Evolutionary conservation across 1,140 invertebrate genomes (phyloP), one percentile per base, ranked within the genome.

Genomic region (Meteorus sp.): DNA sequence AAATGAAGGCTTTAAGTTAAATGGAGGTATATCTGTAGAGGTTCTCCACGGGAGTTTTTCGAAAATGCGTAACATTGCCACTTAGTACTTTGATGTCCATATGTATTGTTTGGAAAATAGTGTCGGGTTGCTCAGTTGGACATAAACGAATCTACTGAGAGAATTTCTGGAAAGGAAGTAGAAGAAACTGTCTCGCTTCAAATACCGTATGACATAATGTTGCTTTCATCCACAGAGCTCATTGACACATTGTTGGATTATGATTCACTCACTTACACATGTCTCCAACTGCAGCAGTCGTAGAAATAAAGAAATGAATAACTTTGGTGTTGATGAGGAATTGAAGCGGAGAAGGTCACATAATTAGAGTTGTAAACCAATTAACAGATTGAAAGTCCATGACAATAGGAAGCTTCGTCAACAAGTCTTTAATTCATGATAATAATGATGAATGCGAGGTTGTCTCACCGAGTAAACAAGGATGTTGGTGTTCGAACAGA

Each of bases 361-460:
- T 35, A 44, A 31, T 45, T 17, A 44, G 47, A 13, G 62, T 61
- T 65, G 55, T 72, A 72, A 74, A 74, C 56, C 71, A 75, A 73
- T 74, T 73, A 74, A 74, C 50, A 60, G 70, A 70, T 73, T 75
- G 72, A 75, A 53, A 65, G 51, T 57, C 55, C 39, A 5, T 20
- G 41, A 66, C 67, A 67, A 68, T 60, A 59, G n/a, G n/a, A n/a
- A 63, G 54, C 53, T 55, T 61, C 68, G 70, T 71, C 72, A 75
- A 75, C 75, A 77, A 76, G 68, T 71, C 70, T 67, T 73, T 73
- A 74, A 67, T n/a, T n/a, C n/a, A n/a, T 52, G 54, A 63, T 62
- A 15, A 71, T 66, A 76, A 74, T 74, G 59, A 53, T 8, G 4
- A 17, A 48, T 37, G 27, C 29, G 27, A 43, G 23, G 27, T 37